Conservation (phyloP, 2,888 invertebrate genomes). For the Villa cingulata region DNA sequence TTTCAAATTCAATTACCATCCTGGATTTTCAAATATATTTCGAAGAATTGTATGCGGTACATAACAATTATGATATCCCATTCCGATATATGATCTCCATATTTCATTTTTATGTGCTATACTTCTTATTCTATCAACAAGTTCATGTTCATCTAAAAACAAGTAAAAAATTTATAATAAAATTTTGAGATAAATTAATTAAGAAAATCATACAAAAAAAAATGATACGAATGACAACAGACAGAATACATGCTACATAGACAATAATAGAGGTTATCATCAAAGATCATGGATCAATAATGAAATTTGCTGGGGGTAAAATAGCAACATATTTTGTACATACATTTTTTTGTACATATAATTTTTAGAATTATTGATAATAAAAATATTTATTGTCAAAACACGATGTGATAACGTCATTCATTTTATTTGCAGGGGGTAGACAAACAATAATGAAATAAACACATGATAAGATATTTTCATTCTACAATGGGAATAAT, state of each 20-base stretch:
- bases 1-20: conserved; percentile 53
- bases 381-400: no score
- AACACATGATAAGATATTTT: no score
- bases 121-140: conserved; percentile 62
- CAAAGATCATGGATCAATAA: neutral
- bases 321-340: neutral
- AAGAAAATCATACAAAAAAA: neutral
- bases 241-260: neutral
- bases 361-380: no score
- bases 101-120: conserved; percentile 81
- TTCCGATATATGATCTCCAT: conserved; percentile 94
- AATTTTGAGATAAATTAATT: no score
- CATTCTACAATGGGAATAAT: no score
- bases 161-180: no score
- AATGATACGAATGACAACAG: neutral
- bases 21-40: conserved; percentile 98
- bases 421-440: no score
- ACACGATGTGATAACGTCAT: no score
- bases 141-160: conserved; percentile 73
- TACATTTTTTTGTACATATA: neutral
- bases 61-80: conserved; percentile 97
- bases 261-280: neutral
- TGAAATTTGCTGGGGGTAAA: conserved; percentile 9
- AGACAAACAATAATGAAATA: no score
- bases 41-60: conserved; percentile 91